phyloP scores from a whole-genome alignment of 2,113 vertebrate species.

The Ageneiosus marmoratus region DNA sequence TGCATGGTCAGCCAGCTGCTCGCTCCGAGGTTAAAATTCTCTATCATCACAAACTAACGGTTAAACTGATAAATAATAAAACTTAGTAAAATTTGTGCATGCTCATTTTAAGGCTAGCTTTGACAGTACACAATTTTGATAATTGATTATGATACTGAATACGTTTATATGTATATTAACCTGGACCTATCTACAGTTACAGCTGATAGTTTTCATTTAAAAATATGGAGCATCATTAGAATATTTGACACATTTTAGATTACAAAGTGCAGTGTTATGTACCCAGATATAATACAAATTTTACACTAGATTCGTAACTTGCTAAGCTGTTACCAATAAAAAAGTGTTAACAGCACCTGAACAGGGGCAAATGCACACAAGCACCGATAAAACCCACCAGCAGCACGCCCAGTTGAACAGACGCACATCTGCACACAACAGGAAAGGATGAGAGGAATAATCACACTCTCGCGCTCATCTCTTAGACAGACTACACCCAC shows the following conservation, averaged over 20 bases:
- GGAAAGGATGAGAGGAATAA: too few species aligned
- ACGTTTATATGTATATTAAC: background rate
- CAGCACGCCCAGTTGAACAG: too few species aligned
- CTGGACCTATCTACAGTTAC: background rate
- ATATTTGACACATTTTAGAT: too few species aligned
- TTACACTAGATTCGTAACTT: too few species aligned
- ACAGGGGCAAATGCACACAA: too few species aligned
- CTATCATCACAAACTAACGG: background rate
- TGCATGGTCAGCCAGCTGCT: conserved; percentile 82
- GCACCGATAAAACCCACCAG: too few species aligned
- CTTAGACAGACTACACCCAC: too few species aligned
- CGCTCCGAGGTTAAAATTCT: conserved; percentile 76
- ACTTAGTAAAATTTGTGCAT: background rate
- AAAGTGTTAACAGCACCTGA: too few species aligned
- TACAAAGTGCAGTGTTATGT: background rate
- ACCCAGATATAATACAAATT: too few species aligned
- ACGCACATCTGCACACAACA: too few species aligned
- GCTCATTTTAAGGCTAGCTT: background rate
- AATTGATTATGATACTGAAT: background rate
- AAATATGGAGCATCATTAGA: background rate
- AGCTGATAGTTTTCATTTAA: background rate
- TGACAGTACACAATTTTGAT: background rate
- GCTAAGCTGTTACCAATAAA: too few species aligned
- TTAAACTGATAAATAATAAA: background rate
- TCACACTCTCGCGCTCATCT: too few species aligned